A percentile compares a stretch with the other conserved stretches of the same genome.
These are phyloP conservation scores for Galendromus occidentalis DNA, from an alignment of 1,140 invertebrate genomes.

Conservation along the genomic window DNA sequence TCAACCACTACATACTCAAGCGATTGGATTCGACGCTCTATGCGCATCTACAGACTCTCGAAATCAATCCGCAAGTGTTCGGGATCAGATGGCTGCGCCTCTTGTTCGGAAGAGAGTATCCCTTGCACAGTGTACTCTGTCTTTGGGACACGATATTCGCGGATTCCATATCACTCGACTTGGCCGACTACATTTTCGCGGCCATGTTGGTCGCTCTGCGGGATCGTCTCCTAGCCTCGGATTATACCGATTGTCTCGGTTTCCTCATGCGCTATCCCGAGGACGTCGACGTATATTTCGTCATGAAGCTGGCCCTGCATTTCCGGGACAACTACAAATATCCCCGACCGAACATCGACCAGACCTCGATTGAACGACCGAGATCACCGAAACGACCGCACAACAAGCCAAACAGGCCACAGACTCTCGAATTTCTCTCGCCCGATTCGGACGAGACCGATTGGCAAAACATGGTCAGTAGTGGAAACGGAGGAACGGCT, in stretches of 20 bases:
- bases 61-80: constrained; percentile 55
- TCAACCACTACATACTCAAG: constrained; percentile 44
- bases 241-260: constrained; percentile 41
- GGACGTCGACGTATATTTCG: constrained; percentile 38
- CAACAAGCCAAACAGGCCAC: neutral
- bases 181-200: constrained; percentile 52
- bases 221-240: constrained; percentile 37
- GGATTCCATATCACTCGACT: constrained; percentile 42
- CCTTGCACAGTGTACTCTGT: constrained; percentile 45
- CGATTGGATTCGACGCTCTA: constrained; percentile 43
- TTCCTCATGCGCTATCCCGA: constrained; percentile 45
- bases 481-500: neutral
- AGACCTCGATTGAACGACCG: neutral
- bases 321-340: constrained; percentile 31
- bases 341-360: constrained; percentile 21
- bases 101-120: constrained; percentile 56
- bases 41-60: constrained; percentile 41
- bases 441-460: neutral
- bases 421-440: neutral
- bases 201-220: constrained; percentile 51
- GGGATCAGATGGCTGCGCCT: constrained; percentile 60
- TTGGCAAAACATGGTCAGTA: constrained; percentile 2
- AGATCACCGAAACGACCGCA: neutral
- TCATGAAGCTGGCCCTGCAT: constrained; percentile 41
- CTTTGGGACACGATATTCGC: constrained; percentile 62